These are phyloP conservation scores for Xylota segnis DNA, from an alignment of 2,888 invertebrate genomes.

Conservation along the genomic window DNA sequence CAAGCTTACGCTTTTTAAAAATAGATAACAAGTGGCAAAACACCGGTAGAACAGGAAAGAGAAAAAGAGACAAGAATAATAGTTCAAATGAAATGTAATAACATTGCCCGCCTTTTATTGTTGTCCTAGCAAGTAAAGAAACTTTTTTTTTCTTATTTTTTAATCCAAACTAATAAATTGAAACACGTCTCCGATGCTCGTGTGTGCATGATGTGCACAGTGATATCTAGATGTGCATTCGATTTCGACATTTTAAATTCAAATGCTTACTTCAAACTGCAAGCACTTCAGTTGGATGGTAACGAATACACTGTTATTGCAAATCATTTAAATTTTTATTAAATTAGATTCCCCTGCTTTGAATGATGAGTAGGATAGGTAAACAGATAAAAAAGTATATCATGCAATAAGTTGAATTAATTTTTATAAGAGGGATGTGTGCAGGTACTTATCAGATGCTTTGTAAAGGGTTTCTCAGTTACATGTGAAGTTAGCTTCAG, in stretches of 20 bases:
- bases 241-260: constrained; percentile 3
- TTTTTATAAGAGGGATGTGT: no score
- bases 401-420: no score
- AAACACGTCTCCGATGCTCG: background rate
- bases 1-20: constrained; percentile 1
- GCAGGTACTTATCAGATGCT: no score
- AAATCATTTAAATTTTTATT: background rate
- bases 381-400: no score
- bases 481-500: no score
- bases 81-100: background rate
- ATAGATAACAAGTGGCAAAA: background rate
- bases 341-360: background rate
- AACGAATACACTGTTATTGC: background rate
- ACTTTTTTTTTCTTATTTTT: background rate
- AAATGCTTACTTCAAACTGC: background rate
- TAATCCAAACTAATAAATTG: constrained; percentile 6
- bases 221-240: background rate
- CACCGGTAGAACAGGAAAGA: background rate
- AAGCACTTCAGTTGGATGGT: background rate
- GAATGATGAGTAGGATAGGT: background rate
- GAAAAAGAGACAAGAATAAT: background rate
- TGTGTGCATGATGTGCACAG: background rate
- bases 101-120: background rate
- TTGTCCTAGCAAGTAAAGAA: constrained; percentile 11
- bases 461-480: no score